Conservation (phyloP, 2,113 vertebrate species). For the Oriolus oriolus region DNA sequence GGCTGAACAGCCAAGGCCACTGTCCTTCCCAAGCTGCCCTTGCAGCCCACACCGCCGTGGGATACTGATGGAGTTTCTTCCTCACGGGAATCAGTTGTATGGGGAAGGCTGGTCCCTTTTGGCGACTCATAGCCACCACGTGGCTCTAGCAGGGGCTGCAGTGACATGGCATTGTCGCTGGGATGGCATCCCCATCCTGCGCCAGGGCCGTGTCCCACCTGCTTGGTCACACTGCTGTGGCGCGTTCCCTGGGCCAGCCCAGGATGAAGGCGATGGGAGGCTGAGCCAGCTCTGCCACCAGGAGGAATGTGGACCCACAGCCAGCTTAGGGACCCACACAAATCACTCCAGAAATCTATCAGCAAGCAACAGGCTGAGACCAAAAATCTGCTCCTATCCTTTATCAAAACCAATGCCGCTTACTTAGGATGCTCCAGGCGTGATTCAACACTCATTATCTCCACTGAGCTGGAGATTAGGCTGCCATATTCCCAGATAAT, state of each 20-base stretch:
- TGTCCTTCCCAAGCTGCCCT: neutral
- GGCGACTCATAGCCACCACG: neutral
- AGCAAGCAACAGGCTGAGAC: neutral
- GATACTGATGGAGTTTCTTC: neutral
- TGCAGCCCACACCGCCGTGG: fast-evolving
- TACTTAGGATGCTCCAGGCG: neutral
- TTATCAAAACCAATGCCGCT: neutral
- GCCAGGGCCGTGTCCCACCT: neutral
- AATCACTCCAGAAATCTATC: neutral
- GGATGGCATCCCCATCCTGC: neutral
- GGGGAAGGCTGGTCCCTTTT: neutral
- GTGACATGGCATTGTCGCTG: fast-evolving
- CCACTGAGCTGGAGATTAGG: conserved; percentile 12
- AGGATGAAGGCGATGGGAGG: neutral
- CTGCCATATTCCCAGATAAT: conserved; percentile 31
- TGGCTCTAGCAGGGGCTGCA: neutral
- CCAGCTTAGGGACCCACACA: neutral
- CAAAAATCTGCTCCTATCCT: neutral
- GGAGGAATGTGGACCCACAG: neutral
- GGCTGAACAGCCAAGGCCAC: neutral
- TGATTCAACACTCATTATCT: conserved; percentile 36
- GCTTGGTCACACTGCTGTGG: neutral
- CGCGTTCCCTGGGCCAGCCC: neutral
- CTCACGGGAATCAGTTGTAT: neutral
- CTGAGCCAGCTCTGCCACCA: neutral